Conservation (phyloP, 2,113 vertebrate genomes). For the Nothocercus julius region DNA sequence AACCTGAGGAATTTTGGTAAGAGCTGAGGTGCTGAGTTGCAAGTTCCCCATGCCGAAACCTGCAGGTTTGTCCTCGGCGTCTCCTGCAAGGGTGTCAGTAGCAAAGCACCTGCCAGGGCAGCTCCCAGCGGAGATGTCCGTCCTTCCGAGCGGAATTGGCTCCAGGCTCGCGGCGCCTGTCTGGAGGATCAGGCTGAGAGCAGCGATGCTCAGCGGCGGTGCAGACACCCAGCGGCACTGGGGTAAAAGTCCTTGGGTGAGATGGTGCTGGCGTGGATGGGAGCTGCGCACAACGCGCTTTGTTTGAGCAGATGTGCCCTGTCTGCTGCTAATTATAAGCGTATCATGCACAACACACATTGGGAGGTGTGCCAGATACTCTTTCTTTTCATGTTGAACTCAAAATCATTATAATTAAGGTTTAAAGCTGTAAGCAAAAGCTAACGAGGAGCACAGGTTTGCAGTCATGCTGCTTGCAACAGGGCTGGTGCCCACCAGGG, state of each 20-base stretch:
- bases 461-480: not conserved
- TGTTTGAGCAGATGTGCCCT: conserved; percentile 58
- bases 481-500: fast-evolving
- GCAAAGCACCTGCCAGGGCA: fast-evolving
- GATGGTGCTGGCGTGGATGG: not conserved
- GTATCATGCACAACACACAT: conserved; percentile 8
- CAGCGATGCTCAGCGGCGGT: not conserved
- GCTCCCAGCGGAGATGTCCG: not conserved
- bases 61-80: not conserved
- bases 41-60: not conserved
- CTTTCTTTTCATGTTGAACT: conserved; percentile 5
- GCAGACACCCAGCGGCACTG: fast-evolving
- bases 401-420: conserved; percentile 58
- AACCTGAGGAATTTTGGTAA: not conserved
- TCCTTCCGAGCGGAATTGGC: not conserved
- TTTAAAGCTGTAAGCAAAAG: conserved; percentile 45
- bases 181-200: not conserved
- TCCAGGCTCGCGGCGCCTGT: not conserved
- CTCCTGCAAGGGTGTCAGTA: not conserved
- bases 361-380: conserved; percentile 54
- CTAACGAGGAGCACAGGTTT: not conserved
- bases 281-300: not conserved
- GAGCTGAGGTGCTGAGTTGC: not conserved
- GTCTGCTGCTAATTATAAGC: conserved; percentile 26
- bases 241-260: not conserved